Evolutionary conservation across 2,888 invertebrate species (phyloP).

Genomic region (Acholoe squamosa): DNA sequence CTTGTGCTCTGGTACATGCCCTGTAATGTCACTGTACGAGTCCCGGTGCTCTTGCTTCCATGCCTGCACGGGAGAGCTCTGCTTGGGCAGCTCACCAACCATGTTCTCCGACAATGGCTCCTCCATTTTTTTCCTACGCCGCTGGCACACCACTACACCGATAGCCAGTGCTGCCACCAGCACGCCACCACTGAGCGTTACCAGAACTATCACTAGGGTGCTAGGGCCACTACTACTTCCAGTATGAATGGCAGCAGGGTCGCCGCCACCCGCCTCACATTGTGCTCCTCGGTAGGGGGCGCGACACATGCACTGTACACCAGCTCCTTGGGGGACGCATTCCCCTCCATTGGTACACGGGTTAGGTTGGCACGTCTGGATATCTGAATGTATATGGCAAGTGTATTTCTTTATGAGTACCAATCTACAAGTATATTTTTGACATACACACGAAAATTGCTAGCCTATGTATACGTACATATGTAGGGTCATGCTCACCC

Average conservation of each 20-base stretch:
- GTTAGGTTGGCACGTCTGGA: conserved; percentile 13
- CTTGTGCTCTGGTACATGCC: neutral
- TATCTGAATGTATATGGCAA: neutral
- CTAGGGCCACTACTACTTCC: neutral
- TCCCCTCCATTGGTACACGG: conserved; percentile 5
- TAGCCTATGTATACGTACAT: too few relatives aligned
- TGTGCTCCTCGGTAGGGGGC: neutral
- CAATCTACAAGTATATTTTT: too few relatives aligned
- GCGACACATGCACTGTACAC: neutral
- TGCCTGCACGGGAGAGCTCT: conserved; percentile 15
- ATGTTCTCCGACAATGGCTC: neutral
- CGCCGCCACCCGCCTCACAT: neutral
- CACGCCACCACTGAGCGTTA: neutral
- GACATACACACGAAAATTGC: too few relatives aligned
- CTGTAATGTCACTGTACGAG: neutral
- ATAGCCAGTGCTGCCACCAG: neutral
- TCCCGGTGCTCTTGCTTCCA: neutral
- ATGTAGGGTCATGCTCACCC: too few relatives aligned
- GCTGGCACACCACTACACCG: neutral
- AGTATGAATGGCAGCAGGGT: neutral
- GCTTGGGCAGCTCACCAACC: conserved; percentile 31
- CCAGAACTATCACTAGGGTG: conserved; percentile 25
- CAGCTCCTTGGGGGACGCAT: neutral
- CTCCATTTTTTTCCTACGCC: neutral
- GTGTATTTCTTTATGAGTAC: too few relatives aligned